These are phyloP conservation scores for Aphelenchoides bicaudatus DNA, from an alignment of 2,888 invertebrate species.

Conservation along the genomic window DNA sequence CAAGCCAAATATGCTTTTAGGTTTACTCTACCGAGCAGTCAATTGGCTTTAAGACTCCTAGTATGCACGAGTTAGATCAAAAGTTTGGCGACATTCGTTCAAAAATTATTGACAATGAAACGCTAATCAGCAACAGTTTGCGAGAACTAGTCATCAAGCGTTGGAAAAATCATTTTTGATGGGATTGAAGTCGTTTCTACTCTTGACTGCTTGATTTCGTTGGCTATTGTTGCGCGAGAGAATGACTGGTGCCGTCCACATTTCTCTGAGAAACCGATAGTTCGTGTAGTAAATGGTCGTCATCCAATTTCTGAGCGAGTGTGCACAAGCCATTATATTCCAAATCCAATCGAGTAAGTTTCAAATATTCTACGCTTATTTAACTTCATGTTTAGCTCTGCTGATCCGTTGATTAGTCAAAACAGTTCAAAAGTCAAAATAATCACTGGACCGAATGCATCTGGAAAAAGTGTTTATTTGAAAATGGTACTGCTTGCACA, in stretches of 20 bases:
- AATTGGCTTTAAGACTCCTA: slow-evolving; percentile 72
- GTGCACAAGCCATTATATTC: slow-evolving; percentile 58
- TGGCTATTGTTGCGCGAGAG: slow-evolving; percentile 68
- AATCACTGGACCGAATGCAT: slow-evolving; percentile 82
- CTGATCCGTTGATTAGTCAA: slow-evolving; percentile 55
- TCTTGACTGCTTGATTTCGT: slow-evolving; percentile 61
- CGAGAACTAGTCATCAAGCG: slow-evolving; percentile 33
- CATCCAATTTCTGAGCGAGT: slow-evolving; percentile 76
- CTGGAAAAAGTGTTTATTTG: slow-evolving; percentile 86
- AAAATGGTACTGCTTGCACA: slow-evolving; percentile 69
- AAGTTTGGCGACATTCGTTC: slow-evolving; percentile 75
- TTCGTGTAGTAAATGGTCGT: slow-evolving; percentile 39
- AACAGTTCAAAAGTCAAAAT: slow-evolving; percentile 69
- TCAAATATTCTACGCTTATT: neutral
- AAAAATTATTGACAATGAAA: slow-evolving; percentile 74
- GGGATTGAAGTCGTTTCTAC: slow-evolving; percentile 63
- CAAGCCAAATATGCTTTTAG: slow-evolving; percentile 23
- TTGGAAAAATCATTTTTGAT: slow-evolving; percentile 18
- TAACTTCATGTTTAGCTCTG: slow-evolving; percentile 3
- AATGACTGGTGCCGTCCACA: slow-evolving; percentile 70
- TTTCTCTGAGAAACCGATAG: slow-evolving; percentile 63
- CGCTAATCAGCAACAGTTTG: slow-evolving; percentile 74
- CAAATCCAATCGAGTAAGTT: slow-evolving; percentile 44
- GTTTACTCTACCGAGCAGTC: slow-evolving; percentile 62
- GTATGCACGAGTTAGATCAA: slow-evolving; percentile 71